A percentile compares a stretch with the other conserved stretches of the same genome.
These are phyloP conservation scores for Symphodus melops DNA, from an alignment of 2,113 vertebrate species.

Conservation along the genomic window DNA sequence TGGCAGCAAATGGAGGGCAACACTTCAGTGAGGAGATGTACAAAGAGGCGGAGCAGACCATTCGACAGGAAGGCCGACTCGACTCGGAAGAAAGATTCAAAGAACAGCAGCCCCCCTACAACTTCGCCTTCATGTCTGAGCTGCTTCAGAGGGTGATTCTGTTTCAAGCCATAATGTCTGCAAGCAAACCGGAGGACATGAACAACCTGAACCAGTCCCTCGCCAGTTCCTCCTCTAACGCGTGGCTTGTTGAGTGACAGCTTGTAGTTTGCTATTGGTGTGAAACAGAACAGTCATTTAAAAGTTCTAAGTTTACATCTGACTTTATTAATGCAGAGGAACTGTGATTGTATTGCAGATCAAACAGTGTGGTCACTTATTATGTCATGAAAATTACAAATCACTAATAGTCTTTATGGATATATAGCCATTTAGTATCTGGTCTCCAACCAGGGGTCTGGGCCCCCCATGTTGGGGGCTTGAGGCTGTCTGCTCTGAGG, in stretches of 20 bases:
- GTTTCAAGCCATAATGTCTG: constrained; percentile 26
- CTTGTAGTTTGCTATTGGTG: no score
- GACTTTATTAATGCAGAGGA: no score
- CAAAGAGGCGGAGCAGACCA: not conserved
- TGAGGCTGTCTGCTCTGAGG: no score
- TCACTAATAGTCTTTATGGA: no score
- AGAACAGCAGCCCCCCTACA: not conserved
- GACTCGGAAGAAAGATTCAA: rapidly evolving
- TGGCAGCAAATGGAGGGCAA: constrained; percentile 36
- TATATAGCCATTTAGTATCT: no score
- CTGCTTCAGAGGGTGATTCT: constrained; percentile 12
- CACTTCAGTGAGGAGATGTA: constrained; percentile 31
- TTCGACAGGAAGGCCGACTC: not conserved
- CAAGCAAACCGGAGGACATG: not conserved
- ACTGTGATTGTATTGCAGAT: no score
- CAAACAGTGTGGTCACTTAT: no score
- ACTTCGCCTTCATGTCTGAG: constrained; percentile 27
- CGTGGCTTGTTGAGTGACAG: not conserved
- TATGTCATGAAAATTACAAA: no score
- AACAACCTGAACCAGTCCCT: not conserved
- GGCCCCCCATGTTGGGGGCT: no score
- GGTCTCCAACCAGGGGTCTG: no score
- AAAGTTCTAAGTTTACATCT: no score
- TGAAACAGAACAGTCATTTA: no score
- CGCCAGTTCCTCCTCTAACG: not conserved